A percentile compares a stretch with the other conserved stretches of the same genome.
Evolutionary conservation across 2,113 vertebrate genomes (phyloP).

Genomic region (Tachysurus vachellii): DNA sequence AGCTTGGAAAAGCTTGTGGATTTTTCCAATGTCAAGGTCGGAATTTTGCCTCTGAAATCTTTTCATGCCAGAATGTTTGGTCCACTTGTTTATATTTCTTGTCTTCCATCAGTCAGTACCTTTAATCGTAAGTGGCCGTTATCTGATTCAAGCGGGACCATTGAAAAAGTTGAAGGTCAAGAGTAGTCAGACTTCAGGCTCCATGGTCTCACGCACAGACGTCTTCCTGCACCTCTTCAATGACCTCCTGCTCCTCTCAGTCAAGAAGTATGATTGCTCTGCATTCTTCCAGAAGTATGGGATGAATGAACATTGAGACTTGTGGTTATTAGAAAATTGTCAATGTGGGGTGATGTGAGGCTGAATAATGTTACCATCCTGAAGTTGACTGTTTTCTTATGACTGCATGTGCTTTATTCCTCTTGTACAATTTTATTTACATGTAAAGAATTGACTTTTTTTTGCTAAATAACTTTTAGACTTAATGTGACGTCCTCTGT

Average conservation of each 20-base stretch:
- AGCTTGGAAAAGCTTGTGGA: constrained; percentile 71
- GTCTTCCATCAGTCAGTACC: constrained; percentile 65
- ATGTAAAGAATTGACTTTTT: background rate
- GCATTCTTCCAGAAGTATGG: background rate
- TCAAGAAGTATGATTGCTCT: constrained; percentile 63
- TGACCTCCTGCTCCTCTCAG: constrained; percentile 71
- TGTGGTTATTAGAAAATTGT: background rate
- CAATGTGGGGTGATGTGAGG: background rate
- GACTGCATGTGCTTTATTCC: background rate
- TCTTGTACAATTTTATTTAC: background rate
- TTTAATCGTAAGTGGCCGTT: constrained; percentile 70
- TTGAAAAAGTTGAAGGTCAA: constrained; percentile 63
- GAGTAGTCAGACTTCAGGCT: constrained; percentile 31
- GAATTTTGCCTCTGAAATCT: background rate
- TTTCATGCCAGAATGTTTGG: background rate
- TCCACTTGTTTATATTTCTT: background rate
- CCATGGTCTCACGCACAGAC: constrained; percentile 57
- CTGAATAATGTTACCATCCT: background rate
- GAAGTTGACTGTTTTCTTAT: background rate
- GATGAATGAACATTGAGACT: background rate
- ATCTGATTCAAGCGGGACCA: constrained; percentile 70
- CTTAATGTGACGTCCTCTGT: background rate
- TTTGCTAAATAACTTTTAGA: background rate
- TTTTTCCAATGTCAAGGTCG: constrained; percentile 74
- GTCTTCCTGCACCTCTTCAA: constrained; percentile 74